Evolutionary conservation across 2,797 vertebrate species (phyloP).

Genomic region (Amazonetta brasiliensis): DNA sequence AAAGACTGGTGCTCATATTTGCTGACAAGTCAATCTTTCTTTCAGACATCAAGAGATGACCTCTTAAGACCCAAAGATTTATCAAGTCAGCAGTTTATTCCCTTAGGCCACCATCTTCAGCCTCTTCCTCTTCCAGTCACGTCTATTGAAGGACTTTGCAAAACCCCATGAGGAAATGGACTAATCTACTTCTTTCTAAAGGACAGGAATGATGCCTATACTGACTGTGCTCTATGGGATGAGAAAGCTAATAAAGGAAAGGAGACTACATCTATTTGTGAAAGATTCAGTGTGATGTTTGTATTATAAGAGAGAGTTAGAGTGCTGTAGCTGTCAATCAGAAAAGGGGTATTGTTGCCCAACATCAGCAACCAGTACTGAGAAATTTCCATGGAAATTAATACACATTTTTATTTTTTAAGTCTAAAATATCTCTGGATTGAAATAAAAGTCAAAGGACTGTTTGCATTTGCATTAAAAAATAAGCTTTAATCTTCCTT

Average conservation of each 20-base stretch:
- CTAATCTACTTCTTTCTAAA: conserved; percentile 83
- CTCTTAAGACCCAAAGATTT: conserved; percentile 83
- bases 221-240: conserved; percentile 59
- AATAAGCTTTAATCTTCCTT: background rate
- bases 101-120: conserved; percentile 76
- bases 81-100: conserved; percentile 84
- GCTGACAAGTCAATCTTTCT: conserved; percentile 81
- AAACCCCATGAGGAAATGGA: conserved; percentile 78
- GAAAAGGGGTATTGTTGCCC: background rate
- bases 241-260: conserved; percentile 79
- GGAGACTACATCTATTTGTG: conserved; percentile 69
- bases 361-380: background rate
- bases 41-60: conserved; percentile 81
- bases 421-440: background rate
- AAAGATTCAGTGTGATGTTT: conserved; percentile 65
- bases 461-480: background rate
- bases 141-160: conserved; percentile 77
- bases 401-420: background rate
- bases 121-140: conserved; percentile 82
- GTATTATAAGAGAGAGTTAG: conserved; percentile 61
- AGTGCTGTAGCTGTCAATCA: conserved; percentile 44
- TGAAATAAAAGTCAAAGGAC: background rate
- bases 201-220: conserved; percentile 76
- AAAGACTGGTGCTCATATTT: conserved; percentile 72
- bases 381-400: background rate